A percentile compares a stretch with the other conserved stretches of the same genome.
Conservation (phyloP, 2,888 invertebrate species). For the Meandrusa payeni region DNA sequence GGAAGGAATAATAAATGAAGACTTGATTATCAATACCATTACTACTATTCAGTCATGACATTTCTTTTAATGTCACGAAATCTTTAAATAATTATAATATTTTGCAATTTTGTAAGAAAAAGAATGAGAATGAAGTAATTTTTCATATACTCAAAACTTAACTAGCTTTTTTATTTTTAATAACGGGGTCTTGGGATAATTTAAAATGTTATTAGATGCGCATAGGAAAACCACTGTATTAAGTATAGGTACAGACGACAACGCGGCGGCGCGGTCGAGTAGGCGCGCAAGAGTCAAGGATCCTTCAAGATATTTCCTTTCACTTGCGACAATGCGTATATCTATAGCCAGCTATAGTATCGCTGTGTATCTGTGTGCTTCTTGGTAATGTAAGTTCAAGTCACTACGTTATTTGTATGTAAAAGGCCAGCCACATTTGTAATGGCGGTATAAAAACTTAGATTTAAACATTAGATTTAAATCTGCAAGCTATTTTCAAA, state of each 20-base stretch:
- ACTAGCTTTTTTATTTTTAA: conserved; percentile 1
- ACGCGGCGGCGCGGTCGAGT: conserved; percentile 41
- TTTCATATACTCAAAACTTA: background rate
- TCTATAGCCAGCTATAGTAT: conserved; percentile 34
- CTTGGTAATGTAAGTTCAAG: conserved; percentile 30
- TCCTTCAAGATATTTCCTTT: conserved; percentile 79
- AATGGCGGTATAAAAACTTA: conserved; percentile 9
- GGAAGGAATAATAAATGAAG: conserved; percentile 9
- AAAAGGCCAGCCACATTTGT: conserved; percentile 19
- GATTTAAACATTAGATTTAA: conserved; percentile 16
- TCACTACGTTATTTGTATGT: conserved; percentile 19
- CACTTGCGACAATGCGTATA: conserved; percentile 72
- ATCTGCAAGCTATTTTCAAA: conserved; percentile 22
- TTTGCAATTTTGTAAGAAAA: conserved; percentile 2
- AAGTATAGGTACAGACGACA: conserved; percentile 33
- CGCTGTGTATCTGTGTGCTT: conserved; percentile 29
- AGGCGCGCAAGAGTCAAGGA: conserved; percentile 76
- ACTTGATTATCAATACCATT: conserved; percentile 4
- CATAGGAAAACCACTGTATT: conserved; percentile 30
- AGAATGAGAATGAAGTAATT: too few species aligned
- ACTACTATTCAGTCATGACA: conserved; percentile 4
- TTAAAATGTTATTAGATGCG: conserved; percentile 26
- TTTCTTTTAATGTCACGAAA: conserved; percentile 5
- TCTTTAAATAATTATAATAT: background rate
- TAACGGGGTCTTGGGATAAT: background rate